Percentiles rank a stretch among this genome's conserved stretches.
These are phyloP conservation scores for Cotesia typhae DNA, from an alignment of 1,140 invertebrate species.

Conservation along the genomic window DNA sequence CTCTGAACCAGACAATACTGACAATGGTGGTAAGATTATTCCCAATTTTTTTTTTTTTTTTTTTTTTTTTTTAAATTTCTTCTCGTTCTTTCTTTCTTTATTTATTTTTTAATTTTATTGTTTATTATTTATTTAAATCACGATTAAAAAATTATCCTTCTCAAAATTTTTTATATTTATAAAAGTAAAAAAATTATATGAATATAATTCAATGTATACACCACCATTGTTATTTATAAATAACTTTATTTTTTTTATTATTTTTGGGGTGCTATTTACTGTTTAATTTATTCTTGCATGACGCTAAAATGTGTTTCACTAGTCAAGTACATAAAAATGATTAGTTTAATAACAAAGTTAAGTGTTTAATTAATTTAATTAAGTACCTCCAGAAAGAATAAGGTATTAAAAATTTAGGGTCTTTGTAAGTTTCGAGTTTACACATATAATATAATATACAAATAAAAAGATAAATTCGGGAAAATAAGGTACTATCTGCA, in stretches of 20 bases:
- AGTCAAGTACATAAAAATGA: not conserved
- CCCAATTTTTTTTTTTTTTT: conserved; percentile 41
- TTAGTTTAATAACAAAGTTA: not conserved
- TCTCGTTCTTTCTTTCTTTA: conserved; percentile 31
- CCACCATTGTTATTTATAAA: too few species aligned
- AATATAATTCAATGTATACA: too few species aligned
- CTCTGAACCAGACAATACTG: conserved; percentile 57
- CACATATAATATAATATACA: conserved; percentile 16
- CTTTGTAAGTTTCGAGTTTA: conserved; percentile 24
- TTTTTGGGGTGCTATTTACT: too few species aligned
- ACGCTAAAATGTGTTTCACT: too few species aligned
- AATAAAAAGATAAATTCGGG: not conserved
- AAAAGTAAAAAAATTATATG: too few species aligned
- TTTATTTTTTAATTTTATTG: conserved; percentile 35
- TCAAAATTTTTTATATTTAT: too few species aligned
- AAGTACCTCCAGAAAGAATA: too few species aligned
- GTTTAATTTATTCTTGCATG: too few species aligned
- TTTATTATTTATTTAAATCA: not conserved
- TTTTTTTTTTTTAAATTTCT: conserved; percentile 9
- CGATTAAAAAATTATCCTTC: too few species aligned
- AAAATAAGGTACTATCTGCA: conserved; percentile 5
- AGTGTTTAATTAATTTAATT: not conserved
- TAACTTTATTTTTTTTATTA: too few species aligned
- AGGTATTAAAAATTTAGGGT: not conserved
- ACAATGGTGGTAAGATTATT: conserved; percentile 62